These are phyloP conservation scores for Pluvialis apricaria DNA, from an alignment of 2,113 vertebrate genomes.

Conservation along the genomic window DNA sequence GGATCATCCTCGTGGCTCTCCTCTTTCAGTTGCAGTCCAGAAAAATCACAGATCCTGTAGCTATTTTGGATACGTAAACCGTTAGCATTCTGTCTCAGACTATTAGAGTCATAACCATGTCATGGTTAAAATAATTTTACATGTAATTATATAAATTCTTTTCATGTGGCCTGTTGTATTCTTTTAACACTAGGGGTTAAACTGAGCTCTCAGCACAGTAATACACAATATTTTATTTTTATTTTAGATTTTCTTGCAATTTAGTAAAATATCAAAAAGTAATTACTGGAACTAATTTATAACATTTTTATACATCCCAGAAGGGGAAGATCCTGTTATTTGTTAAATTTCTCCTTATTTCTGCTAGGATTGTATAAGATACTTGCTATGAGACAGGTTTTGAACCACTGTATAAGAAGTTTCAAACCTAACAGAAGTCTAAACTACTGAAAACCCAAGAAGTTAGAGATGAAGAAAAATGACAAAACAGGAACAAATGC, in stretches of 20 bases:
- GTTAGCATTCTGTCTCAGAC: background rate
- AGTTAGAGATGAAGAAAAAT: background rate
- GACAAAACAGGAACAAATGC: background rate
- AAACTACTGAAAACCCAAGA: background rate
- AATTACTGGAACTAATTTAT: background rate
- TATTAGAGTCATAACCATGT: background rate
- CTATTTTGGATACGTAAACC: background rate
- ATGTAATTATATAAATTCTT: background rate
- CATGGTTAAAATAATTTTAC: background rate
- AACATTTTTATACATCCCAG: background rate
- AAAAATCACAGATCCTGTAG: background rate
- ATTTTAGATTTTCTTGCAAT: background rate
- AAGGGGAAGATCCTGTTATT: background rate
- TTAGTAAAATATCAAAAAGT: background rate
- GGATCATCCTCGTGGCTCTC: no score
- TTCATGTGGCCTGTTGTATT: background rate
- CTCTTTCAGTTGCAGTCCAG: background rate
- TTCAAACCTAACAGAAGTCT: background rate
- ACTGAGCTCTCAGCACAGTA: background rate
- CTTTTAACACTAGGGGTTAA: background rate
- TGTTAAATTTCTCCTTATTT: background rate
- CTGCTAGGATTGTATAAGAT: background rate
- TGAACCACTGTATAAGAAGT: background rate
- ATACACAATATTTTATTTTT: background rate
- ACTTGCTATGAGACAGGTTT: background rate